A percentile compares a stretch with the other conserved stretches of the same genome.
Evolutionary conservation across 2,888 invertebrate genomes (phyloP).

Genomic region (Tortrix viridana): DNA sequence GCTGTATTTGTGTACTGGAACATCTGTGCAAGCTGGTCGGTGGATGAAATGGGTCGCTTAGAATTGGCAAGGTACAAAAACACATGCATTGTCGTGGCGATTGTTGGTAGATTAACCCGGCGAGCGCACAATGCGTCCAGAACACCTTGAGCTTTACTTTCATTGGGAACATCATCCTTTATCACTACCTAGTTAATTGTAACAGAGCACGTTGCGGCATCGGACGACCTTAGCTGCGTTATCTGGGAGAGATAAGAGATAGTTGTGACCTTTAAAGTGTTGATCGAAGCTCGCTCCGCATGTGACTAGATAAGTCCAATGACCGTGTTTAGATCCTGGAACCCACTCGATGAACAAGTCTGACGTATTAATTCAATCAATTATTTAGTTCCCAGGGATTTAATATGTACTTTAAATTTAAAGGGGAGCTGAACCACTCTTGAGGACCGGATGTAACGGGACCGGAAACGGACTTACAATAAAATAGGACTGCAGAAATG

Average conservation of each 20-base stretch:
- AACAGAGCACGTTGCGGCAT: constrained; percentile 64
- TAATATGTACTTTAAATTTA: constrained; percentile 46
- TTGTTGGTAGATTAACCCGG: constrained; percentile 81
- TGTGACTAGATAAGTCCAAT: constrained; percentile 75
- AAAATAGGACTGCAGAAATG: constrained; percentile 62
- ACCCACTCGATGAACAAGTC: constrained; percentile 32
- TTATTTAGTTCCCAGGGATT: constrained; percentile 54
- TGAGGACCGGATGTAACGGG: constrained; percentile 74
- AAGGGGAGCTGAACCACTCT: constrained; percentile 69
- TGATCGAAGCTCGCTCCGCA: constrained; percentile 66
- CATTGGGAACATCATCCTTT: constrained; percentile 47
- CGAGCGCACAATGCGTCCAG: constrained; percentile 67
- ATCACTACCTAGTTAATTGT: constrained; percentile 44
- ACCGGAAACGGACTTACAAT: constrained; percentile 70
- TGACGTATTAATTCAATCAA: constrained; percentile 39
- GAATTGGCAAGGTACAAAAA: constrained; percentile 73
- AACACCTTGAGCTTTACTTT: constrained; percentile 75
- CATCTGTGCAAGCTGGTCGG: constrained; percentile 69
- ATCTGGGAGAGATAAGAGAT: constrained; percentile 74
- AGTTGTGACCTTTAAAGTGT: constrained; percentile 77
- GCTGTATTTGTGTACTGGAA: constrained; percentile 74
- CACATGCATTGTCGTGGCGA: constrained; percentile 68
- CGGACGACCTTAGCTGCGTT: constrained; percentile 72
- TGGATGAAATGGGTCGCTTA: constrained; percentile 55
- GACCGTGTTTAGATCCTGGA: constrained; percentile 66